Percentiles rank a stretch among this genome's conserved stretches.
phyloP scores from a whole-genome alignment of 2,113 vertebrate genomes.

The Forbesichthys agassizii region DNA sequence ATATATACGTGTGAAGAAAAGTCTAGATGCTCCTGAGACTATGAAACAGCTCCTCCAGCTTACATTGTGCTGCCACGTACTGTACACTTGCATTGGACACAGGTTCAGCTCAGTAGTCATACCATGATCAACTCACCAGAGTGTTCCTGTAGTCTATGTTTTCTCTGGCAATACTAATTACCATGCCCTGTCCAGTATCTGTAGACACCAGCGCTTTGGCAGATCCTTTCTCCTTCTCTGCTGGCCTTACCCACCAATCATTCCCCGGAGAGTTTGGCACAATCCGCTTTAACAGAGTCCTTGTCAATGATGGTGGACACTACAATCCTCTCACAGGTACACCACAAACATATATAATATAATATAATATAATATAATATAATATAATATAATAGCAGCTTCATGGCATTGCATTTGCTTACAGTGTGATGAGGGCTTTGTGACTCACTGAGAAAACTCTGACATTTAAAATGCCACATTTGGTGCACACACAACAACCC shows the following conservation, averaged over 20 bases:
- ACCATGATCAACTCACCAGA: not conserved
- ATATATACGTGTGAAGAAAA: no score
- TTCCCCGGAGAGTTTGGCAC: constrained; percentile 79
- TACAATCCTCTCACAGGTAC: constrained; percentile 88
- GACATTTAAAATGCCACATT: not conserved
- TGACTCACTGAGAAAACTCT: not conserved
- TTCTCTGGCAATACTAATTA: not conserved
- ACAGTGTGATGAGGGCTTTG: no score
- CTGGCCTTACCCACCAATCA: constrained; percentile 83
- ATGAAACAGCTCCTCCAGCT: no score
- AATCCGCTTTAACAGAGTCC: constrained; percentile 90
- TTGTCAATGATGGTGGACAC: constrained; percentile 92
- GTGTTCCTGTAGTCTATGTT: not conserved
- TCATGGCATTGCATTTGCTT: no score
- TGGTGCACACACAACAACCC: no score
- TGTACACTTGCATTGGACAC: not conserved
- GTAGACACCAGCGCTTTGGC: constrained; percentile 32
- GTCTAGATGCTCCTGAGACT: no score
- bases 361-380: no score
- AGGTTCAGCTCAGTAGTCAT: not conserved
- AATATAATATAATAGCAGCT: no score
- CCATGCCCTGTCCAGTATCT: constrained; percentile 29
- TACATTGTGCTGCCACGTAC: no score
- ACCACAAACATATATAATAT: not conserved
- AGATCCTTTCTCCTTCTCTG: constrained; percentile 89